Evolutionary conservation across 2,888 invertebrate genomes (phyloP).

Genomic region (Eupithecia inturbata): DNA sequence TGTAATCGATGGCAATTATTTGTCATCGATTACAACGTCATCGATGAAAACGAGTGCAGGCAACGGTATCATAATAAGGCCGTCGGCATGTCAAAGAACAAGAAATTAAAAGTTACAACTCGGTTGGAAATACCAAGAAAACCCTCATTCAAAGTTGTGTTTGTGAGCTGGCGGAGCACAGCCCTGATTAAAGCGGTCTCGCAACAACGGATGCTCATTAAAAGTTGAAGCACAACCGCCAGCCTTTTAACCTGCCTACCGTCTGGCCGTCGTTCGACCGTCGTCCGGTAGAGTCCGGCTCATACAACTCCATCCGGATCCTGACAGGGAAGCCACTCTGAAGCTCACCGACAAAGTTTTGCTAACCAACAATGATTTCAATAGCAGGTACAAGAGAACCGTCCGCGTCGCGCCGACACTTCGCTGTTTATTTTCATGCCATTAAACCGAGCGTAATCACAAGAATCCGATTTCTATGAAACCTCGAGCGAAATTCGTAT

Average conservation of each 20-base stretch:
- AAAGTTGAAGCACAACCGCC: constrained; percentile 43
- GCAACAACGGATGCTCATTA: constrained; percentile 45
- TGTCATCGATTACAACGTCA: no score
- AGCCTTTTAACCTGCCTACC: constrained; percentile 38
- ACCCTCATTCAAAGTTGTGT: constrained; percentile 33
- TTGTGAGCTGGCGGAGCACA: constrained; percentile 33
- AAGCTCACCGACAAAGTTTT: not conserved
- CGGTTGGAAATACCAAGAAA: constrained; percentile 22
- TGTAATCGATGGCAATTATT: not conserved
- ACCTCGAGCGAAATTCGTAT: constrained; percentile 2
- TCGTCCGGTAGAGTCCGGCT: constrained; percentile 5
- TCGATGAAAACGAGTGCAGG: not conserved
- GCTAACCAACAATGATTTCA: constrained; percentile 1
- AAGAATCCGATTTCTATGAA: not conserved
- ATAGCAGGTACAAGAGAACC: not conserved
- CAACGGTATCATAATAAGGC: not conserved
- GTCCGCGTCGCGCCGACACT: not conserved
- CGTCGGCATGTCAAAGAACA: constrained; percentile 25
- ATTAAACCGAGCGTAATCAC: not conserved
- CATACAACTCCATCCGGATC: not conserved
- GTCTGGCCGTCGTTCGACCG: constrained; percentile 16
- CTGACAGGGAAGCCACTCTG: not conserved
- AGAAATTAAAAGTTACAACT: constrained; percentile 31
- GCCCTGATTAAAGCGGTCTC: constrained; percentile 43
- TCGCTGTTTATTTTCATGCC: not conserved